phyloP scores from a whole-genome alignment of 2,888 invertebrate species.

The Pristionchus japonicus region DNA sequence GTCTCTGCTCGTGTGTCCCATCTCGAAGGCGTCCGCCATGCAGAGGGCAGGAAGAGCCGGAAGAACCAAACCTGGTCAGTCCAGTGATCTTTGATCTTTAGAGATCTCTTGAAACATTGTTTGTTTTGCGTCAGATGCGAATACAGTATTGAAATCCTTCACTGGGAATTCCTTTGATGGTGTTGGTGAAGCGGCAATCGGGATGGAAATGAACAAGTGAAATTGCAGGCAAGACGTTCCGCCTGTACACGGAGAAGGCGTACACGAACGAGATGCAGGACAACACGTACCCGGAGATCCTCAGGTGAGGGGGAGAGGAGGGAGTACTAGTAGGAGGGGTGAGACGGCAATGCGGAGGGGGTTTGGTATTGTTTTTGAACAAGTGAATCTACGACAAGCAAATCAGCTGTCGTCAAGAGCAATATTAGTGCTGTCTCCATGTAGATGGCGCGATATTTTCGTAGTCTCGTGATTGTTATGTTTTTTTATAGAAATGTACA shows the following conservation, averaged over 20 bases:
- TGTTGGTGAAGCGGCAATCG: not conserved
- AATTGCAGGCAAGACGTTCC: slow-evolving; percentile 87
- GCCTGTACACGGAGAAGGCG: slow-evolving; percentile 89
- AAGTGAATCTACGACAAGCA: no score
- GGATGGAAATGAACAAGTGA: no score
- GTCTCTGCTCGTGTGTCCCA: slow-evolving; percentile 95
- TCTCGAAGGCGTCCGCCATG: slow-evolving; percentile 98
- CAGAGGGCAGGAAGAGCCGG: slow-evolving; percentile 98
- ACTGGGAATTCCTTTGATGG: no score
- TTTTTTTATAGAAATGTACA: no score
- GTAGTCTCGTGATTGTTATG: no score
- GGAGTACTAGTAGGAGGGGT: no score
- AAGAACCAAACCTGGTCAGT: slow-evolving; percentile 85
- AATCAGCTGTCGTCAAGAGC: no score
- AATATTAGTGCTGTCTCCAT: no score
- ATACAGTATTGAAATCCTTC: not conserved
- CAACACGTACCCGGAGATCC: slow-evolving; percentile 96
- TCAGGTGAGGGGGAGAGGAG: slow-evolving; percentile 80
- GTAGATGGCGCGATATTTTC: no score
- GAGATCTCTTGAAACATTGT: not conserved
- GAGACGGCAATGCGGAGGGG: no score
- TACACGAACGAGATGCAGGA: slow-evolving; percentile 98
- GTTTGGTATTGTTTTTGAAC: no score
- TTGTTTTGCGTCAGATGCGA: not conserved
- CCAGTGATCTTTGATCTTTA: not conserved